A percentile compares a stretch with the other conserved stretches of the same genome.
These are phyloP conservation scores for Cryptotis parvus DNA, from an alignment of 2,113 vertebrate species.

Conservation along the genomic window DNA sequence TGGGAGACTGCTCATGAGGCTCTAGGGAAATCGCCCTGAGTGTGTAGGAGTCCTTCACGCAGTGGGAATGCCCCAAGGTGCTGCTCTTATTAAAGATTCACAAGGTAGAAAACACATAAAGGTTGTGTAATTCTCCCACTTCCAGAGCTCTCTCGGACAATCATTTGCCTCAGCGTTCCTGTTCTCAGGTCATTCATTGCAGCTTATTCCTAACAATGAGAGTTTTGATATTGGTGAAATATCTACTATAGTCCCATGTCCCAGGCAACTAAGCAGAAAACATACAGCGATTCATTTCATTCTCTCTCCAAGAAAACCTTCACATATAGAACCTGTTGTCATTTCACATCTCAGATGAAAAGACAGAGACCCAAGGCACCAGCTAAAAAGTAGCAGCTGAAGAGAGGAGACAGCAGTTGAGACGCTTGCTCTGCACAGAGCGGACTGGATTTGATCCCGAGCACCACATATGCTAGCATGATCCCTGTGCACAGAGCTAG, in stretches of 20 bases:
- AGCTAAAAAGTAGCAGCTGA: not conserved
- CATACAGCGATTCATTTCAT: not conserved
- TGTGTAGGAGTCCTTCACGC: constrained; percentile 58
- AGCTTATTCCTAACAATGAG: not conserved
- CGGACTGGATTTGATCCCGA: too few species aligned
- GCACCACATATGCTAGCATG: too few species aligned
- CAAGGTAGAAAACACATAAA: constrained; percentile 8
- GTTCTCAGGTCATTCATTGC: not conserved
- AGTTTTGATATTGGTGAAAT: not conserved
- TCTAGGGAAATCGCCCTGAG: constrained; percentile 74
- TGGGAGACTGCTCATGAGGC: constrained; percentile 54
- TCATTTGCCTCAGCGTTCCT: not conserved
- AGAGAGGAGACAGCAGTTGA: too few species aligned
- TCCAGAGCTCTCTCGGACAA: not conserved
- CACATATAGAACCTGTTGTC: not conserved
- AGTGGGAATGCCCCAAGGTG: constrained; percentile 72
- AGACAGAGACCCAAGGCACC: not conserved
- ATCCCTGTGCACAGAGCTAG: too few species aligned
- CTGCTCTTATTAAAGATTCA: constrained; percentile 53
- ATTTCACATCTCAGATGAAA: not conserved
- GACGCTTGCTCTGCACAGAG: too few species aligned
- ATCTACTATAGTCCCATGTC: not conserved
- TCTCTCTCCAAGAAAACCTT: not conserved
- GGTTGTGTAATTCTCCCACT: not conserved
- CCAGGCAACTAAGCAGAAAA: not conserved